These are phyloP conservation scores for Heteronetta atricapilla DNA, from an alignment of 2,113 vertebrate species.

Conservation along the genomic window DNA sequence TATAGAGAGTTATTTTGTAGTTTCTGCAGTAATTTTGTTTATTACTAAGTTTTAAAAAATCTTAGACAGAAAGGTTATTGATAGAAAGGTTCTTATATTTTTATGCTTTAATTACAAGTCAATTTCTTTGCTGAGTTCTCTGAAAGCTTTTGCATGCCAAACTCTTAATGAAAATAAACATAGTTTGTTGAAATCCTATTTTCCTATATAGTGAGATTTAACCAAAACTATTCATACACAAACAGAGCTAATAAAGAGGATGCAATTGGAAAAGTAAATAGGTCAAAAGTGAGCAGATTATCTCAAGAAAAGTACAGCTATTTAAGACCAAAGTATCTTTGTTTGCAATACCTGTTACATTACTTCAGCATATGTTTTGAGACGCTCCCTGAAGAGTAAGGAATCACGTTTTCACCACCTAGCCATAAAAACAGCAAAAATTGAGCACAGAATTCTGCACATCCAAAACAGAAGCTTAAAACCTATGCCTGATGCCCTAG, in stretches of 20 bases:
- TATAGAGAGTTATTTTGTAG: neutral
- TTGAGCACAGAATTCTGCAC: neutral
- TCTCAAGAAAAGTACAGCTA: neutral
- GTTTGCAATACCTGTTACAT: neutral
- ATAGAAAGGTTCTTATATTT: neutral
- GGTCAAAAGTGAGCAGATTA: neutral
- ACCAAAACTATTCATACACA: neutral
- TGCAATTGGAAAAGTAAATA: neutral
- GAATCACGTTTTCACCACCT: neutral
- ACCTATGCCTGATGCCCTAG: neutral
- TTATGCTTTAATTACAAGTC: neutral
- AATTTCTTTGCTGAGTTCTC: neutral
- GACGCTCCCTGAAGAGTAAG: neutral
- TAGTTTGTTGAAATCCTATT: neutral
- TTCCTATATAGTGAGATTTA: neutral
- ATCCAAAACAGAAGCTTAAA: neutral
- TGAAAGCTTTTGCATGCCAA: neutral
- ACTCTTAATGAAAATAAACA: neutral
- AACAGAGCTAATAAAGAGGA: neutral
- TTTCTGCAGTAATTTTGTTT: neutral
- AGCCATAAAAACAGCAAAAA: neutral
- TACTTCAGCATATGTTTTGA: neutral
- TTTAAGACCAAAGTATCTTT: neutral
- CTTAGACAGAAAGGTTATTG: neutral
- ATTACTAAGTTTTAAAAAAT: neutral